Conservation (phyloP, 2,113 vertebrate genomes). For the Fulmarus glacialis region DNA sequence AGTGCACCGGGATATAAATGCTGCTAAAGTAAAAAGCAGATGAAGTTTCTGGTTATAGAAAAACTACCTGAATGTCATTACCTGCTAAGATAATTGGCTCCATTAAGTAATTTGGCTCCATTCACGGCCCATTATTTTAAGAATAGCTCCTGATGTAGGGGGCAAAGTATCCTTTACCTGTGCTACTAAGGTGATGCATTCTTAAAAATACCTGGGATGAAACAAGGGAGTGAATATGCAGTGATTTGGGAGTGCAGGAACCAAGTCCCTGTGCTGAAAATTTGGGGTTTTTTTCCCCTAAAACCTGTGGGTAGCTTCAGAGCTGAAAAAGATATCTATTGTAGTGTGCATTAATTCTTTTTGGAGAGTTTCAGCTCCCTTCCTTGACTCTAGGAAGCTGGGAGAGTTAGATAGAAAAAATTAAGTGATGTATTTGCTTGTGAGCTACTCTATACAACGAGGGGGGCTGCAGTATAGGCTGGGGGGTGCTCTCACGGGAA, state of each 20-base stretch:
- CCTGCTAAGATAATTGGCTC: background rate
- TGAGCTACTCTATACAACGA: accelerated
- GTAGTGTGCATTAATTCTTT: background rate
- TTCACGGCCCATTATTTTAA: background rate
- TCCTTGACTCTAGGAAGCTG: background rate
- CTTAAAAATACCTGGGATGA: background rate
- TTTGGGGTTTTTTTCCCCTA: accelerated
- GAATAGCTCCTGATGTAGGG: background rate
- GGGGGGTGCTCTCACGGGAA: accelerated
- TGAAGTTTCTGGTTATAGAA: background rate
- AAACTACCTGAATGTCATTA: background rate
- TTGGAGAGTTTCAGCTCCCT: background rate
- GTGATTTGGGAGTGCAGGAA: background rate
- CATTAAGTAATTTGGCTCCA: background rate
- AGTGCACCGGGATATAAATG: background rate
- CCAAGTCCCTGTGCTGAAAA: background rate
- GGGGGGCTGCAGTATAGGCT: background rate
- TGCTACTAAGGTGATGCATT: background rate
- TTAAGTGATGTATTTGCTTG: background rate
- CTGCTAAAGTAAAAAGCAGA: background rate
- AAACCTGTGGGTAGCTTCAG: background rate
- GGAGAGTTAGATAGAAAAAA: background rate
- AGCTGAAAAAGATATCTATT: background rate
- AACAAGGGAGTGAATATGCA: background rate
- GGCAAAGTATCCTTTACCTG: background rate